These are phyloP conservation scores for Amblyteles armatorius DNA, from an alignment of 2,888 invertebrate genomes.

Conservation along the genomic window DNA sequence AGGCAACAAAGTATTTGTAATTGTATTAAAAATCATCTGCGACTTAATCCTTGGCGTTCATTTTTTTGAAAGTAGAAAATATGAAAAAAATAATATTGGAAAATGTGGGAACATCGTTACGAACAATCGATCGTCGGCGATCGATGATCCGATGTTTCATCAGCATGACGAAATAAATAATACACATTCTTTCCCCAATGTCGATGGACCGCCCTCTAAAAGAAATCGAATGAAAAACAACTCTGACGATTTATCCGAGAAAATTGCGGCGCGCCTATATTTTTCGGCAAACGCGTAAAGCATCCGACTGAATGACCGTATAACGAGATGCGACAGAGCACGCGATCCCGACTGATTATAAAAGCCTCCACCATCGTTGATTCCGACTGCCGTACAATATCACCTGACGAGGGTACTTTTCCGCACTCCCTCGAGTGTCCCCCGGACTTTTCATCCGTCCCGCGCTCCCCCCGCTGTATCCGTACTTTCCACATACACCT, in stretches of 20 bases:
- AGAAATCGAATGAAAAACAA: not conserved
- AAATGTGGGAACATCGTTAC: no score
- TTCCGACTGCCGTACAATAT: slow-evolving; percentile 70
- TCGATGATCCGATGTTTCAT: no score
- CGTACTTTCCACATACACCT: slow-evolving; percentile 24
- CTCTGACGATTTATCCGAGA: not conserved
- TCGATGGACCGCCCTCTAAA: no score
- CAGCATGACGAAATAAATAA: no score
- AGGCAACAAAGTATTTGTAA: no score
- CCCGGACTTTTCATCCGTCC: slow-evolving; percentile 31
- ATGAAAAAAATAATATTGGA: no score
- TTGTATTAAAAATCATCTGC: no score
- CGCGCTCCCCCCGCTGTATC: slow-evolving; percentile 5
- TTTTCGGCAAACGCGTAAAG: not conserved
- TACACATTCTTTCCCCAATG: no score
- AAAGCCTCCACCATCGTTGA: slow-evolving; percentile 64
- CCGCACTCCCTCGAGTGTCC: slow-evolving; percentile 44
- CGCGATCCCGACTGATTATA: slow-evolving; percentile 72
- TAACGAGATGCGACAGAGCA: slow-evolving; percentile 62
- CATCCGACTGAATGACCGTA: slow-evolving; percentile 60
- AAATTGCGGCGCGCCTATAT: not conserved
- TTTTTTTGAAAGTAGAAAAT: no score
- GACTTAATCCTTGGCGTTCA: no score
- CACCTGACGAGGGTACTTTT: slow-evolving; percentile 74
- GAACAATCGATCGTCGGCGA: no score